A percentile compares a stretch with the other conserved stretches of the same genome.
Conservation (phyloP, 2,113 vertebrate species). For the Stegostoma tigrinum region DNA sequence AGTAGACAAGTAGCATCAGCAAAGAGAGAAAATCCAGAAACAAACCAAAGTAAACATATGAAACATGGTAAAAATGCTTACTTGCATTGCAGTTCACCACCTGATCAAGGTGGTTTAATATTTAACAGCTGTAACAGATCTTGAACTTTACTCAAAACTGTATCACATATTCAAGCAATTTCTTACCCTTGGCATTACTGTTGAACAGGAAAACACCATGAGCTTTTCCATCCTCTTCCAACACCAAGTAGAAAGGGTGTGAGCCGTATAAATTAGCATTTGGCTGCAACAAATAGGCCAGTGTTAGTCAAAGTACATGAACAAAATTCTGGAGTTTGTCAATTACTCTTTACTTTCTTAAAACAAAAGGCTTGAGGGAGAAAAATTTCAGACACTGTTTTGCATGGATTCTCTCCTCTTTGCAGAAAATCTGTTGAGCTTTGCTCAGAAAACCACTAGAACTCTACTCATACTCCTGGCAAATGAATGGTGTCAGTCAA, state of each 20-base stretch:
- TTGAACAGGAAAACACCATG: slow-evolving; percentile 88
- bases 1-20: too few relatives aligned
- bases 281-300: slow-evolving; percentile 53
- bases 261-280: slow-evolving; percentile 82
- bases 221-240: slow-evolving; percentile 73
- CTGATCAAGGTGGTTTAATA: background rate
- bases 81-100: too few relatives aligned
- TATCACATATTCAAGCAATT: background rate
- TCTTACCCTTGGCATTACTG: slow-evolving; percentile 89
- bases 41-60: background rate
- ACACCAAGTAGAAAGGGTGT: slow-evolving; percentile 83
- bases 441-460: background rate
- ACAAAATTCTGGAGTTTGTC: background rate
- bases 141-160: background rate
- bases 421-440: background rate
- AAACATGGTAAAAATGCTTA: too few relatives aligned
- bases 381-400: background rate
- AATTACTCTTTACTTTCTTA: background rate
- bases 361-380: background rate
- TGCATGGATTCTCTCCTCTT: background rate
- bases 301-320: background rate
- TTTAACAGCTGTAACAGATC: background rate
- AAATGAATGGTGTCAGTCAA: background rate
- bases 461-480: background rate
- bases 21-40: background rate